These are phyloP conservation scores for Isurus oxyrinchus DNA, from an alignment of 2,113 vertebrate genomes.

Conservation along the genomic window DNA sequence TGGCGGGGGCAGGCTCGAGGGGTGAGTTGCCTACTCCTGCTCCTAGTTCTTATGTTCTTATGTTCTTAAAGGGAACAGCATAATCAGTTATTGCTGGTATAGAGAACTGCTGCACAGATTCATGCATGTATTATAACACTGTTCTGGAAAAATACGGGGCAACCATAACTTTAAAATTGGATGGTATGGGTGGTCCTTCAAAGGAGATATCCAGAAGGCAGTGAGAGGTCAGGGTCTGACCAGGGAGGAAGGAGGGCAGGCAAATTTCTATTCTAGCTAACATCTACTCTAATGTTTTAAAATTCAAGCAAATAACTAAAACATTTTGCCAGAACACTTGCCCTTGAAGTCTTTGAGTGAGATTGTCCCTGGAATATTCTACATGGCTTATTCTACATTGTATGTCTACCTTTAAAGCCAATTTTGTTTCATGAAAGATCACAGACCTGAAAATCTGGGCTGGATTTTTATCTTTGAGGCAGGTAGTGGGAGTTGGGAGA, in stretches of 20 bases:
- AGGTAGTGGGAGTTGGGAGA: no score
- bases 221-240: neutral
- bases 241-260: neutral
- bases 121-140: neutral
- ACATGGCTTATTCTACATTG: neutral
- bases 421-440: neutral
- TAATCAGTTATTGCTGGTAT: neutral
- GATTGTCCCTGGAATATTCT: constrained; percentile 24
- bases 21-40: no score
- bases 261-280: neutral
- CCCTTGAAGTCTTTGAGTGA: neutral
- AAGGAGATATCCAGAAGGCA: neutral
- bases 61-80: neutral
- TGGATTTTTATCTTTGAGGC: no score
- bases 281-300: neutral
- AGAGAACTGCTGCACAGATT: neutral
- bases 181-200: neutral
- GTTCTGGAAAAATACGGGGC: neutral
- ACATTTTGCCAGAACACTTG: neutral
- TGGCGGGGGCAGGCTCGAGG: no score
- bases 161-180: neutral
- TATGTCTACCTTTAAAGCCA: neutral
- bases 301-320: neutral
- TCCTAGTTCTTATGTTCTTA: no score
- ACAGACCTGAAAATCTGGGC: no score